These are phyloP conservation scores for Himalopsyche tibetana DNA, from an alignment of 2,888 invertebrate species.

Conservation along the genomic window DNA sequence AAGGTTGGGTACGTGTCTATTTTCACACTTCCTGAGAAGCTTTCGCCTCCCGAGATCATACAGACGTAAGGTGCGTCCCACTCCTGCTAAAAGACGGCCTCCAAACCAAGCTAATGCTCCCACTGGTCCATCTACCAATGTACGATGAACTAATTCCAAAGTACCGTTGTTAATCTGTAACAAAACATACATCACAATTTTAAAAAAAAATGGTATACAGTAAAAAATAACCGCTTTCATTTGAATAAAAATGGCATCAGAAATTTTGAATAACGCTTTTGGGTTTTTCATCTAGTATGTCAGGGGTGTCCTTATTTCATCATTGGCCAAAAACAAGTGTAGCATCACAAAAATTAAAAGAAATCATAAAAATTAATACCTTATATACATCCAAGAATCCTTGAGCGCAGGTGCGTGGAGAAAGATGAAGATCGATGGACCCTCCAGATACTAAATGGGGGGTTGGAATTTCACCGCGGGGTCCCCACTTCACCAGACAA, in stretches of 20 bases:
- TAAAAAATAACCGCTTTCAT: neutral
- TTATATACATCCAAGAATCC: slow-evolving; percentile 94
- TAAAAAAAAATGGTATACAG: too few species aligned
- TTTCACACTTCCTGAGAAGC: slow-evolving; percentile 97
- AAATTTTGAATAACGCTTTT: slow-evolving; percentile 27
- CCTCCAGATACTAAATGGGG: slow-evolving; percentile 90
- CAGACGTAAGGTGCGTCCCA: slow-evolving; percentile 92
- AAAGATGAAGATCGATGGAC: slow-evolving; percentile 92
- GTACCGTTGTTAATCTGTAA: slow-evolving; percentile 80
- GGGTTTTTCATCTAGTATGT: slow-evolving; percentile 22
- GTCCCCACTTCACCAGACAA: slow-evolving; percentile 87
- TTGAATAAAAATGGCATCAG: neutral
- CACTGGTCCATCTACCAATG: slow-evolving; percentile 94
- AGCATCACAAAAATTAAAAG: neutral
- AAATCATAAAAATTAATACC: slow-evolving; percentile 69
- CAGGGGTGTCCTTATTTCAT: slow-evolving; percentile 42
- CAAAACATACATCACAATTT: neutral
- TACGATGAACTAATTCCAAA: slow-evolving; percentile 95
- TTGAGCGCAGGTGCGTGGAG: slow-evolving; percentile 88
- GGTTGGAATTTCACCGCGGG: slow-evolving; percentile 73
- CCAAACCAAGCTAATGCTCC: slow-evolving; percentile 93
- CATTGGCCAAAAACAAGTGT: neutral
- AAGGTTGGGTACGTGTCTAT: slow-evolving; percentile 95
- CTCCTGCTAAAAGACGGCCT: slow-evolving; percentile 93
- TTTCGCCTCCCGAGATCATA: slow-evolving; percentile 99